Conservation (phyloP, 2,888 invertebrate genomes). For the Eustalomyia histrio region DNA sequence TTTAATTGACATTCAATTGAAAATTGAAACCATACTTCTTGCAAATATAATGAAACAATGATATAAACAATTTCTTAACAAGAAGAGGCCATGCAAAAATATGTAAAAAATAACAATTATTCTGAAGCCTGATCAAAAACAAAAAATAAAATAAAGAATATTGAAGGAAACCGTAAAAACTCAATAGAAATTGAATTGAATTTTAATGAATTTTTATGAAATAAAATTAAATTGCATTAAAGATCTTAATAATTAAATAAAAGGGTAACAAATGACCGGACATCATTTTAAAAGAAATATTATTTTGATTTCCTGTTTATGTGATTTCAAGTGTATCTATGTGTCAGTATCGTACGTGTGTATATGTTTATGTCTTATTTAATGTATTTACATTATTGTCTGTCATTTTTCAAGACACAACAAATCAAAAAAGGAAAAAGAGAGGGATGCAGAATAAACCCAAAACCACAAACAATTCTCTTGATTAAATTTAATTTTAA, state of each 20-base stretch:
- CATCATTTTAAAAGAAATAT: no score
- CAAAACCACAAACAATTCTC: not conserved
- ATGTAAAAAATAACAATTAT: not conserved
- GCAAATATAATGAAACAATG: not conserved
- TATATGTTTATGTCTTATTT: no score
- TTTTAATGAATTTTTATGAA: no score
- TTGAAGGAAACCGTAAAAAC: no score
- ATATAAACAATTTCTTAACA: not conserved
- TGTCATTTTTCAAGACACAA: not conserved
- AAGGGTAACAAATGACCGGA: no score
- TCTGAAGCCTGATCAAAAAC: not conserved
- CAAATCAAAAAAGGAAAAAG: not conserved
- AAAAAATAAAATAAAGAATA: not conserved
- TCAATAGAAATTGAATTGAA: no score
- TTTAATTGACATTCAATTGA: slow-evolving; percentile 15
- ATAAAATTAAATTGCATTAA: no score
- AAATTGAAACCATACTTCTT: not conserved
- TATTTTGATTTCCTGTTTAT: no score
- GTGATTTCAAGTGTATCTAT: no score
- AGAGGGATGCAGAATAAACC: not conserved
- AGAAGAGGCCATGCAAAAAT: not conserved
- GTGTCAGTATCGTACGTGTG: no score
- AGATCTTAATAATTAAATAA: no score
- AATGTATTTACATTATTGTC: not conserved
- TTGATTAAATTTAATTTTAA: slow-evolving; percentile 3